Conservation (phyloP, 2,797 vertebrate genomes). For the Helarctos malayanus region DNA sequence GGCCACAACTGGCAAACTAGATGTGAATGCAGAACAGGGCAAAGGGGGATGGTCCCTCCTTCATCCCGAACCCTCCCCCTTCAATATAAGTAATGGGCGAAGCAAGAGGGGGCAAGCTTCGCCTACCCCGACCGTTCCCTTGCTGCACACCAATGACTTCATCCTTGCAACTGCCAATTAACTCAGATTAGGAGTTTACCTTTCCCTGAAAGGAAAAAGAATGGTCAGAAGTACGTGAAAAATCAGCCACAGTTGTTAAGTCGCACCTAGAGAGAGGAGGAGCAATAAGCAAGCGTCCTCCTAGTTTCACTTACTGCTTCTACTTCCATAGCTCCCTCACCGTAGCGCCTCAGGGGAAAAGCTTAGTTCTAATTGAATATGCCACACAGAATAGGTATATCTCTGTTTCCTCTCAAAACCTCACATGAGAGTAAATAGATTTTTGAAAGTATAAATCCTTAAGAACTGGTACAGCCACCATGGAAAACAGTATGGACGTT, state of each 20-base stretch:
- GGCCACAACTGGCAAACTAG: background rate
- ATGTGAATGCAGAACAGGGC: background rate
- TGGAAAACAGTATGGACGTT: background rate
- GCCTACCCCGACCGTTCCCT: background rate
- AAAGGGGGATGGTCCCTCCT: background rate
- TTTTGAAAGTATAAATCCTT: background rate
- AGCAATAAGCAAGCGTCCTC: background rate
- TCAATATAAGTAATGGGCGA: background rate
- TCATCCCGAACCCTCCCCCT: background rate
- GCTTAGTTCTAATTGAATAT: slow-evolving; percentile 16
- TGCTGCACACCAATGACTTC: background rate
- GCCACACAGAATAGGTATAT: background rate
- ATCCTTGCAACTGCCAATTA: background rate
- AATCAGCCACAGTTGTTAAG: background rate
- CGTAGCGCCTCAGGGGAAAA: background rate
- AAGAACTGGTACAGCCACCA: background rate
- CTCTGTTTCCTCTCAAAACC: slow-evolving; percentile 39
- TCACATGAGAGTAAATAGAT: background rate
- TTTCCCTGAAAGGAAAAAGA: slow-evolving; percentile 41
- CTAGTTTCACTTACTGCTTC: background rate
- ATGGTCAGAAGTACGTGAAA: background rate
- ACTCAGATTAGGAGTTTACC: slow-evolving; percentile 29
- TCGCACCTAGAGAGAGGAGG: background rate
- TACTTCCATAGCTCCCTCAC: background rate
- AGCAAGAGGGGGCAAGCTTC: background rate